Conservation (phyloP, 2,888 invertebrate species). For the Morpho helenor region DNA sequence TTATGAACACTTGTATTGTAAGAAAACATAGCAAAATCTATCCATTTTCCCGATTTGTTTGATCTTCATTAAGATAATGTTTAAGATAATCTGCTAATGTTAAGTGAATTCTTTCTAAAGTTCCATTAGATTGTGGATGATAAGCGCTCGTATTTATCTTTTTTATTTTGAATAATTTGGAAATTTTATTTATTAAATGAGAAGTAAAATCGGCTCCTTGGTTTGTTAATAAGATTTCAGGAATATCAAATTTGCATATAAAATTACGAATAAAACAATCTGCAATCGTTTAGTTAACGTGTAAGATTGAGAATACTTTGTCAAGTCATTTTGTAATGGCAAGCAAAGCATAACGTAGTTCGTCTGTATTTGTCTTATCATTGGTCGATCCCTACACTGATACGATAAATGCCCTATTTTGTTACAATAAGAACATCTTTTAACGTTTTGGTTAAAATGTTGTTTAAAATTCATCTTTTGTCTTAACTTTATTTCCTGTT, state of each 20-base stretch:
- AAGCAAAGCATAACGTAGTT: too few species aligned
- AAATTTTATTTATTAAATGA: conserved; percentile 36
- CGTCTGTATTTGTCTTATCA: too few species aligned
- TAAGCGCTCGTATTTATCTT: conserved; percentile 36
- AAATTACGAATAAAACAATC: conserved; percentile 15
- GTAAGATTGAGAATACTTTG: conserved; percentile 35
- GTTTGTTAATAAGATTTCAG: conserved; percentile 42
- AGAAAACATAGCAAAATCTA: conserved; percentile 37
- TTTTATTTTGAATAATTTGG: conserved; percentile 25
- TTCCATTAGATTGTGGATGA: conserved; percentile 40
- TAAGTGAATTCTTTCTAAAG: conserved; percentile 36
- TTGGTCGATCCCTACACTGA: too few species aligned
- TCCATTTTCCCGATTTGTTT: conserved; percentile 38
- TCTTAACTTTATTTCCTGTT: too few species aligned
- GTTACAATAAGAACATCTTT: too few species aligned
- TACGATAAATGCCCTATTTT: too few species aligned
- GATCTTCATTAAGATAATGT: conserved; percentile 39
- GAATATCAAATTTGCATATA: conserved; percentile 40
- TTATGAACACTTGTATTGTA: conserved; percentile 38
- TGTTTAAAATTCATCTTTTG: too few species aligned
- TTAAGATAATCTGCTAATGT: conserved; percentile 42
- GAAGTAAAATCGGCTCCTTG: conserved; percentile 46
- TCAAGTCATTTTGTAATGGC: conserved; percentile 31
- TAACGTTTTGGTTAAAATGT: too few species aligned
- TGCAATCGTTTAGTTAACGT: conserved; percentile 34